Evolutionary conservation across 2,888 invertebrate species (phyloP).

Genomic region (Latrodectus hesperus): DNA sequence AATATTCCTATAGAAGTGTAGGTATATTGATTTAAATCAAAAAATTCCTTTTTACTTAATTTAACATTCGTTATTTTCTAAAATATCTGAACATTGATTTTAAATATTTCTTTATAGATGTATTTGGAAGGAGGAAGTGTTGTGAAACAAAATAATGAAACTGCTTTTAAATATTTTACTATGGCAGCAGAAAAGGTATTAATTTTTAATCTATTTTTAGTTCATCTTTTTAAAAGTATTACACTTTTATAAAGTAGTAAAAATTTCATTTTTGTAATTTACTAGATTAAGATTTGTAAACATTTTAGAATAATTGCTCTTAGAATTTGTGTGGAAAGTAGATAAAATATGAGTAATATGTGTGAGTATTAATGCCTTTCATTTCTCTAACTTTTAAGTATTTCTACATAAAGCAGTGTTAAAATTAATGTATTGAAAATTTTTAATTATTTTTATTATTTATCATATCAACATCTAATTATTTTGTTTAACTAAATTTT

Average conservation of each 20-base stretch:
- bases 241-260: not conserved
- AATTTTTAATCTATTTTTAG: not conserved
- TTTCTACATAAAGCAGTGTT: too few species aligned
- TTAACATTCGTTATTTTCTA: too few species aligned
- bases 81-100: not conserved
- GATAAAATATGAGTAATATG: too few species aligned
- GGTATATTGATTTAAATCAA: too few species aligned
- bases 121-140: conserved; percentile 96
- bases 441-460: too few species aligned
- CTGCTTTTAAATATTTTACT: conserved; percentile 94
- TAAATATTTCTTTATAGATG: conserved; percentile 80
- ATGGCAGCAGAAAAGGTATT: conserved; percentile 89
- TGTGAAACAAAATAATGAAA: conserved; percentile 93
- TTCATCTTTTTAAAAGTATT: not conserved
- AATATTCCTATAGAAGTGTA: too few species aligned
- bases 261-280: not conserved
- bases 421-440: too few species aligned
- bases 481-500: too few species aligned
- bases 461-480: too few species aligned
- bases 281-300: not conserved
- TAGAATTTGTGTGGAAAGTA: not conserved
- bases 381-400: too few species aligned
- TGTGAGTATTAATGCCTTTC: too few species aligned
- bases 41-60: too few species aligned
- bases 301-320: not conserved